phyloP scores from a whole-genome alignment of 2,888 invertebrate species.

The Autographa gamma region DNA sequence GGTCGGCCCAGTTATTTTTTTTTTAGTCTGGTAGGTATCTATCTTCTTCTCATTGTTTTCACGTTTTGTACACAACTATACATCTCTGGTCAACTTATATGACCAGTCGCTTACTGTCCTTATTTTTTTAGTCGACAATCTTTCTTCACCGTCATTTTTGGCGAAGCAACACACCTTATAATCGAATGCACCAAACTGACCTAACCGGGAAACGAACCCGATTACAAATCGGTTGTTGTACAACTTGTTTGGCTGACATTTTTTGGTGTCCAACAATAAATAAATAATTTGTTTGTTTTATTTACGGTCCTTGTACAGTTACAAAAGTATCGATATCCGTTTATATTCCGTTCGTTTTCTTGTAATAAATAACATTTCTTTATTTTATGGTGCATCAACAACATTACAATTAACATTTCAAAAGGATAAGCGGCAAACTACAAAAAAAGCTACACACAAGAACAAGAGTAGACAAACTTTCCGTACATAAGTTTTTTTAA shows the following conservation, averaged over 20 bases:
- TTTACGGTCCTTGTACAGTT: not conserved
- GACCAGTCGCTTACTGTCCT: no score
- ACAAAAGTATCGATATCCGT: not conserved
- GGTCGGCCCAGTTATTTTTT: no score
- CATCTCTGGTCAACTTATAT: no score
- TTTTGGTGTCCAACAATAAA: not conserved
- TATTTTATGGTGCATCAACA: no score
- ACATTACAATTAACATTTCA: no score
- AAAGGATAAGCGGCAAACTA: no score
- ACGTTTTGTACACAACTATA: no score
- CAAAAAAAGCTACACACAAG: no score
- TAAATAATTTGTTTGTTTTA: not conserved
- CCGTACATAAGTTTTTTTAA: no score
- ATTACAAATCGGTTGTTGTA: not conserved
- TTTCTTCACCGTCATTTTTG: not conserved
- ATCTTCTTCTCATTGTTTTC: no score
- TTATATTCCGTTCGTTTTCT: not conserved
- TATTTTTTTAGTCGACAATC: not conserved
- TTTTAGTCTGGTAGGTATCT: no score
- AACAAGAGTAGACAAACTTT: not conserved
- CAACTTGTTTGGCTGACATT: not conserved
- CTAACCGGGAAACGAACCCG: not conserved
- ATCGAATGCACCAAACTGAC: slow-evolving; percentile 6
- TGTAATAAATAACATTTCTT: no score
- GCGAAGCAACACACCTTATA: not conserved